Evolutionary conservation across 2,888 invertebrate species (phyloP).

Genomic region (Rotaria sp.): DNA sequence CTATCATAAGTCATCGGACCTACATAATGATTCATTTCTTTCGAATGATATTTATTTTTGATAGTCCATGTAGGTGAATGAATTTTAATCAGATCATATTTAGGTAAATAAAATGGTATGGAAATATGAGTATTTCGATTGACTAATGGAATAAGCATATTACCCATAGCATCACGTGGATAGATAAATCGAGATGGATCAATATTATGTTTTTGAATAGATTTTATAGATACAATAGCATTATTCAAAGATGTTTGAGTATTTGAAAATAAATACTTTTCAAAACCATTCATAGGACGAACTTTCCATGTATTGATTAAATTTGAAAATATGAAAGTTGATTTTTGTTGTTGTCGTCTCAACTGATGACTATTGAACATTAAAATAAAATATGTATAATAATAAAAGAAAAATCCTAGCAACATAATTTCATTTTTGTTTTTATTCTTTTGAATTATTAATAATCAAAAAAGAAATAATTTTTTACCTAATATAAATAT

Average conservation of each 20-base stretch:
- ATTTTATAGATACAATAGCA: not conserved
- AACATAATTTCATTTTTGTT: not conserved
- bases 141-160: not conserved
- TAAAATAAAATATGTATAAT: not conserved
- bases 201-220: not conserved
- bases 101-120: not conserved
- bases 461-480: no score
- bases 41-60: not conserved
- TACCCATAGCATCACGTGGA: not conserved
- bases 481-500: no score
- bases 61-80: not conserved
- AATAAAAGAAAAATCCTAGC: not conserved
- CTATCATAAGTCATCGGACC: not conserved
- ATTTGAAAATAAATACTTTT: not conserved
- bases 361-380: not conserved
- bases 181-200: not conserved
- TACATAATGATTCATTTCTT: not conserved
- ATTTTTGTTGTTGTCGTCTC: not conserved
- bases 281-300: not conserved
- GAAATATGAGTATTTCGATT: not conserved
- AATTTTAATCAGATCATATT: not conserved
- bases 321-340: not conserved
- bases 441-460: not conserved
- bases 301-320: not conserved
- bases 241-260: not conserved